phyloP scores from a whole-genome alignment of 2,797 vertebrate genomes.

The Onychomys arenicola region DNA sequence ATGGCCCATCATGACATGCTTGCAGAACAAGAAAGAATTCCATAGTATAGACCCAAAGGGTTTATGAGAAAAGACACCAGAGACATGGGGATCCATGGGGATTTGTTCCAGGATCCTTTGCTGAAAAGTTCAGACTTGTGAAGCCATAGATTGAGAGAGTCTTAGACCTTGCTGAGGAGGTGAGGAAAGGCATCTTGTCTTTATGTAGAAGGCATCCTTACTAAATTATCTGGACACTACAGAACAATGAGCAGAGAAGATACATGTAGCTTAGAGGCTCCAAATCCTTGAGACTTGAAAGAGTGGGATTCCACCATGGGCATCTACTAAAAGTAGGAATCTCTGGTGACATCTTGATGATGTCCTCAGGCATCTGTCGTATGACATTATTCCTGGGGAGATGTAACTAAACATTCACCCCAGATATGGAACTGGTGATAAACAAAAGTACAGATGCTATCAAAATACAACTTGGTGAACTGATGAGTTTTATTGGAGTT shows the following conservation, averaged over 20 bases:
- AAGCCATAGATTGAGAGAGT: background rate
- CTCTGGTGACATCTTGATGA: rapidly evolving
- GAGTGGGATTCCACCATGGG: rapidly evolving
- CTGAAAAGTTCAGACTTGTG: too few relatives aligned
- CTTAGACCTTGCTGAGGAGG: background rate
- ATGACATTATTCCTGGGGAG: background rate
- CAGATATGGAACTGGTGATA: background rate
- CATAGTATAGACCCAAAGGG: rapidly evolving
- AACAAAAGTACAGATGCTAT: background rate
- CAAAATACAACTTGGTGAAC: background rate
- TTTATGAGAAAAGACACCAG: background rate
- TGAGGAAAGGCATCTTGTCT: background rate
- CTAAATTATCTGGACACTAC: background rate
- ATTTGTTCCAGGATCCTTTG: background rate
- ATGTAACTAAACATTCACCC: background rate
- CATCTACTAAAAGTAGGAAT: background rate
- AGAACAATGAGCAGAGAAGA: background rate
- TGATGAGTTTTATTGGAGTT: background rate
- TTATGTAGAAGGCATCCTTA: background rate
- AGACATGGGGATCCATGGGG: rapidly evolving
- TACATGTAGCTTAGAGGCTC: background rate
- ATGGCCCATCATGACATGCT: rapidly evolving
- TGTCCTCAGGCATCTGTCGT: background rate
- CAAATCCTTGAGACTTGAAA: background rate
- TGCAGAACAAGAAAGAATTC: background rate